These are phyloP conservation scores for Pherbina coryleti DNA, from an alignment of 2,888 invertebrate genomes.

Conservation along the genomic window DNA sequence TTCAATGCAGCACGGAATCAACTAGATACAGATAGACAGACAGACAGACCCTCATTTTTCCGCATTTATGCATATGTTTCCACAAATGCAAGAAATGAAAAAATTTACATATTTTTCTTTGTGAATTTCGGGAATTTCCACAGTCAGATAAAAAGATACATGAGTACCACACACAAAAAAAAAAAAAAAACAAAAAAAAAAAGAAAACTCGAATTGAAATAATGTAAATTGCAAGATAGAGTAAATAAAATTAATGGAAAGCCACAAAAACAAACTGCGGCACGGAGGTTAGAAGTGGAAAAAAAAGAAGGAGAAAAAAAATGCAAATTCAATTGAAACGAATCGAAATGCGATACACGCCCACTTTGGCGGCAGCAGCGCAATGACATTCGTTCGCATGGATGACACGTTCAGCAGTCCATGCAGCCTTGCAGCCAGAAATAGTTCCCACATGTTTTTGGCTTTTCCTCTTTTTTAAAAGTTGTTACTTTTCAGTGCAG, in stretches of 20 bases:
- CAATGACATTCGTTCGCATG: conserved; percentile 27
- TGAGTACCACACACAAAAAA: not conserved
- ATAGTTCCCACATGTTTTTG: conserved; percentile 15
- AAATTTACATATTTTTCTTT: conserved; percentile 18
- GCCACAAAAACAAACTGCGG: not conserved
- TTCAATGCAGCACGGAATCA: not conserved
- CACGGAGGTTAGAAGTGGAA: not conserved
- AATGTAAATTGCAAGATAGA: not conserved
- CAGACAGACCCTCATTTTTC: conserved; percentile 25
- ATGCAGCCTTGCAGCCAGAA: conserved; percentile 6
- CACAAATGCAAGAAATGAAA: not conserved
- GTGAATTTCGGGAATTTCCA: conserved; percentile 23
- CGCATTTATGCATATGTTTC: conserved; percentile 19
- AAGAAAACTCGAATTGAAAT: not conserved
- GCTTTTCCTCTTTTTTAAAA: not conserved
- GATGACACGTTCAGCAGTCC: conserved; percentile 25
- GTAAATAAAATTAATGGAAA: not conserved
- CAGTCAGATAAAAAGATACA: not conserved
- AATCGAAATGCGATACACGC: conserved; percentile 44
- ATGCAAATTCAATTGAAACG: conserved; percentile 49
- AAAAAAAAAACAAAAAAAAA: not conserved
- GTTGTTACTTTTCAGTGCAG: not conserved
- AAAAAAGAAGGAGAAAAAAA: not conserved
- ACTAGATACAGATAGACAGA: no score
- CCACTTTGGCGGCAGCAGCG: conserved; percentile 39